phyloP scores from a whole-genome alignment of 2,888 invertebrate species.

The Pterobdella sp. region DNA sequence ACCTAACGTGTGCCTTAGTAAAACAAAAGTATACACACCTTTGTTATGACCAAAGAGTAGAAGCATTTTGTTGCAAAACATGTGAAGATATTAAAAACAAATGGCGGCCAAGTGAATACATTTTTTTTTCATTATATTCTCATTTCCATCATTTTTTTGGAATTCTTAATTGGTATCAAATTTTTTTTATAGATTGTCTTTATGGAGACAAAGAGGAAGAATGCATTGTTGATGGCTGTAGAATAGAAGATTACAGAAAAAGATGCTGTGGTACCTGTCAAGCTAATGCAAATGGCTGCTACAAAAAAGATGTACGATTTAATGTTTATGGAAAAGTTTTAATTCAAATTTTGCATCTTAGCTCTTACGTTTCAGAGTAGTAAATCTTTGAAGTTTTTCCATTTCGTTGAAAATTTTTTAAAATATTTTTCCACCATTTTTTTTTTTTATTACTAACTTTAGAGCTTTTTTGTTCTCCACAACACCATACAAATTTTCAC shows the following conservation, averaged over 20 bases:
- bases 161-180: neutral
- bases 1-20: neutral
- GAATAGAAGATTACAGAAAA: neutral
- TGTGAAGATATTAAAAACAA: neutral
- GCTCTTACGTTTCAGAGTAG: no score
- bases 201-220: neutral
- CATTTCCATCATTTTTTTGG: neutral
- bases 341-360: no score
- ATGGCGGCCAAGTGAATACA: neutral
- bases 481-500: no score
- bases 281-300: neutral
- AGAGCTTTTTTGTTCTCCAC: no score
- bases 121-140: neutral
- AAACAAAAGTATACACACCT: neutral
- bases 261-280: neutral
- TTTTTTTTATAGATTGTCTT: neutral
- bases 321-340: no score
- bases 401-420: no score
- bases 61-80: neutral
- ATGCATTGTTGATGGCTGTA: neutral
- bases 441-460: no score
- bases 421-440: no score
- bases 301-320: neutral
- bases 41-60: neutral
- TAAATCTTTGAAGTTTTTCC: no score